These are phyloP conservation scores for Xestia ashworthii DNA, from an alignment of 2,888 invertebrate genomes.

Conservation along the genomic window DNA sequence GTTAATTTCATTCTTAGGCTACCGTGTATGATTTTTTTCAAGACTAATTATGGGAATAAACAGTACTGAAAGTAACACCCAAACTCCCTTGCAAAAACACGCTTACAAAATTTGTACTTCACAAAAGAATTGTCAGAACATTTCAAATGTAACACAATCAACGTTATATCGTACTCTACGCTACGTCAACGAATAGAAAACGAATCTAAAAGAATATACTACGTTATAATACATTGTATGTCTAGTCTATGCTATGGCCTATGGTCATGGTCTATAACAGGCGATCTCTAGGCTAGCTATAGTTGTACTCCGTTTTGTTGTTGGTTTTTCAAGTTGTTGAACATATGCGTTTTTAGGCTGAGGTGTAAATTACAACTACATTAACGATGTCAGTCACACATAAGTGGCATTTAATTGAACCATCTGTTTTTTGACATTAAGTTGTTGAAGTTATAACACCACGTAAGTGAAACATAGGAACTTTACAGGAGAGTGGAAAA, in stretches of 20 bases:
- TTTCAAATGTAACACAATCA: conserved; percentile 49
- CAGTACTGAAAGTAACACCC: conserved; percentile 36
- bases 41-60: not conserved
- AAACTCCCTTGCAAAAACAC: conserved; percentile 42
- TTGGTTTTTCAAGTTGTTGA: conserved; percentile 35
- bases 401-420: too few relatives aligned
- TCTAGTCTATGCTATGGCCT: conserved; percentile 45
- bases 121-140: conserved; percentile 48
- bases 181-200: conserved; percentile 53
- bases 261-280: conserved; percentile 58
- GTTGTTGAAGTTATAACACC: too few relatives aligned
- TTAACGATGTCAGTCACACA: not conserved
- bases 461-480: too few relatives aligned
- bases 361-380: not conserved
- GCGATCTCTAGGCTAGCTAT: conserved; percentile 49
- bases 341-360: conserved; percentile 5
- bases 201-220: conserved; percentile 46
- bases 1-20: too few relatives aligned
- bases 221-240: conserved; percentile 43
- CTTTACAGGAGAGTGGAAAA: too few relatives aligned
- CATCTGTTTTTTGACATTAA: too few relatives aligned
- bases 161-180: conserved; percentile 45
- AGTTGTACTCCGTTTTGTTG: conserved; percentile 49
- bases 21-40: too few relatives aligned
- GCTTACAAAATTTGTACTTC: conserved; percentile 63